A percentile compares a stretch with the other conserved stretches of the same genome.
phyloP scores from a whole-genome alignment of 1,140 invertebrate genomes.

The Brachionus asplanchnoidis region DNA sequence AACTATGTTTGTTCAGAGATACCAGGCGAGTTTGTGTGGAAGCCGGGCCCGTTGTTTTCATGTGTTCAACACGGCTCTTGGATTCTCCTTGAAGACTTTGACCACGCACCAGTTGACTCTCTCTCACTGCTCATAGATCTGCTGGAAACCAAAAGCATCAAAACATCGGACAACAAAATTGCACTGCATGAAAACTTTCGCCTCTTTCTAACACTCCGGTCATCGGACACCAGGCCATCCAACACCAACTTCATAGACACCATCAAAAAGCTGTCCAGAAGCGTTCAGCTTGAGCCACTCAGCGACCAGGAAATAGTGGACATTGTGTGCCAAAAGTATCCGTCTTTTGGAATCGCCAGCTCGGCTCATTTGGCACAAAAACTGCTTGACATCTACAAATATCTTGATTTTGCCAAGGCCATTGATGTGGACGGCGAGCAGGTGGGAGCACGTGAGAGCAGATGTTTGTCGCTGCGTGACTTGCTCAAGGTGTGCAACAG shows the following conservation, averaged over 20 bases:
- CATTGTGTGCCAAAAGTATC: constrained; percentile 3
- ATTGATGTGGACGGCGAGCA: neutral
- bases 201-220: constrained; percentile 13
- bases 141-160: constrained; percentile 72
- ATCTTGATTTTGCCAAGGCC: neutral
- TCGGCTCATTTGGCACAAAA: neutral
- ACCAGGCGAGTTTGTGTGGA: constrained; percentile 94
- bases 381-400: neutral
- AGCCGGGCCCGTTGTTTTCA: constrained; percentile 69
- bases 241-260: neutral
- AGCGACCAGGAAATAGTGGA: neutral
- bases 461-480: neutral
- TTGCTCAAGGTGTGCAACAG: constrained; percentile 27
- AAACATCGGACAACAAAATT: constrained; percentile 41
- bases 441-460: neutral
- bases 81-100: constrained; percentile 91
- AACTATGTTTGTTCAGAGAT: constrained; percentile 91
- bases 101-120: constrained; percentile 85
- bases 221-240: constrained; percentile 19
- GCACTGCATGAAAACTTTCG: neutral
- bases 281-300: neutral
- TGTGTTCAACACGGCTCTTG: constrained; percentile 81
- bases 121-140: constrained; percentile 77
- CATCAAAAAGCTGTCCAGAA: constrained; percentile 4
- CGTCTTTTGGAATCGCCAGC: neutral